Percentiles rank a stretch among this genome's conserved stretches.
These are phyloP conservation scores for Callipepla californica DNA, from an alignment of 2,113 vertebrate genomes.

Conservation along the genomic window DNA sequence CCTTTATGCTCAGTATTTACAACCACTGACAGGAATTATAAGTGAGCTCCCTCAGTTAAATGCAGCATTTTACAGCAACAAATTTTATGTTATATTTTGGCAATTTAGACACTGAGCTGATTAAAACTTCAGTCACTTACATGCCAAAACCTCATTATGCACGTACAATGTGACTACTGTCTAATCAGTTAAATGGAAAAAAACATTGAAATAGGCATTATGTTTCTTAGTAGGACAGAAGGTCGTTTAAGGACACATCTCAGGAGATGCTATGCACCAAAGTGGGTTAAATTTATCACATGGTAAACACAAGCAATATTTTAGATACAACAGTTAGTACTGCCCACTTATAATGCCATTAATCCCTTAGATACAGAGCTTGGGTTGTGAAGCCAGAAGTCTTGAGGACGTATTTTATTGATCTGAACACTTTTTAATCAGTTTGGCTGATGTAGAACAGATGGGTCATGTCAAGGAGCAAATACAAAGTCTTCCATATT, in stretches of 20 bases:
- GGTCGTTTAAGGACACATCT: neutral
- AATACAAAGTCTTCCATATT: neutral
- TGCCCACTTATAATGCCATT: neutral
- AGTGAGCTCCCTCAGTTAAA: neutral
- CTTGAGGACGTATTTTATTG: neutral
- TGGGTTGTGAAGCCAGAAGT: neutral
- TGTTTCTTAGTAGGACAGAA: neutral
- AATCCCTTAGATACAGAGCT: neutral
- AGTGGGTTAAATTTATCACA: neutral
- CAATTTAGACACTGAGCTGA: neutral
- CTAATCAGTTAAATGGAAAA: neutral
- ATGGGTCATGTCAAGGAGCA: neutral
- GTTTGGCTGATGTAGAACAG: constrained; percentile 37
- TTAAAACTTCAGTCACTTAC: neutral
- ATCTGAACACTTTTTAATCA: neutral
- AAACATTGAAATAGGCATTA: neutral
- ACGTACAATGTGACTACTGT: neutral
- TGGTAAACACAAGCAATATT: neutral
- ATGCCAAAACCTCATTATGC: neutral
- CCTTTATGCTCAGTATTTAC: neutral
- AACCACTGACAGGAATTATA: neutral
- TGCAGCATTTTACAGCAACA: neutral
- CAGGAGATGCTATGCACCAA: neutral
- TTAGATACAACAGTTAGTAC: neutral
- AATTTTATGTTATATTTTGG: neutral